Evolutionary conservation across 2,797 vertebrate species (phyloP).

Genomic region (Channa striata): DNA sequence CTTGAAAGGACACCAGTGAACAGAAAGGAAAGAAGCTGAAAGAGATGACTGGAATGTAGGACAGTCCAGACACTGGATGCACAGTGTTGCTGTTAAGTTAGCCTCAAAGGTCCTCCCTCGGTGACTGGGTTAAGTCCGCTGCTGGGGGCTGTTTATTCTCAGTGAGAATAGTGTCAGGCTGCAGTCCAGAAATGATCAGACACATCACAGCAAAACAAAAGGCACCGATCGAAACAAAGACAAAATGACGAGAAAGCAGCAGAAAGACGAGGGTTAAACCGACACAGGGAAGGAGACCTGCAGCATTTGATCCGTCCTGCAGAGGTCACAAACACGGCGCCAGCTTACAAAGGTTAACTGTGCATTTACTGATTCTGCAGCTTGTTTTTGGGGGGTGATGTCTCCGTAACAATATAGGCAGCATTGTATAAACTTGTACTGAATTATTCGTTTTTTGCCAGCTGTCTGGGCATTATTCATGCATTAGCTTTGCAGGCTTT

Average conservation of each 20-base stretch:
- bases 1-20: slow-evolving; percentile 47
- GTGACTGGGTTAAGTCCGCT: slow-evolving; percentile 43
- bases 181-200: slow-evolving; percentile 41
- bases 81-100: slow-evolving; percentile 16
- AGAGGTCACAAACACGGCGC: too few species aligned
- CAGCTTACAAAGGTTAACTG: slow-evolving; percentile 1
- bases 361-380: background rate
- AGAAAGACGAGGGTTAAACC: background rate
- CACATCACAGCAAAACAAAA: too few species aligned
- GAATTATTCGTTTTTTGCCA: too few species aligned
- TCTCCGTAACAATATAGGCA: background rate
- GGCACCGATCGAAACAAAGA: too few species aligned
- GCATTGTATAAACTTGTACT: too few species aligned
- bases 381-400: background rate
- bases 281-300: too few species aligned
- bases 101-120: slow-evolving; percentile 40
- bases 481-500: background rate
- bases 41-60: slow-evolving; percentile 30
- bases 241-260: background rate
- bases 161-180: slow-evolving; percentile 49
- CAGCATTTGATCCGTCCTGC: background rate
- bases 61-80: background rate
- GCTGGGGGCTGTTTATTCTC: slow-evolving; percentile 22
- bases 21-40: slow-evolving; percentile 10
- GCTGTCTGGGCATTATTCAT: background rate